Percentiles rank a stretch among this genome's conserved stretches.
Conservation (phyloP, 1,140 invertebrate species). For the Scaptomyza hsui region DNA sequence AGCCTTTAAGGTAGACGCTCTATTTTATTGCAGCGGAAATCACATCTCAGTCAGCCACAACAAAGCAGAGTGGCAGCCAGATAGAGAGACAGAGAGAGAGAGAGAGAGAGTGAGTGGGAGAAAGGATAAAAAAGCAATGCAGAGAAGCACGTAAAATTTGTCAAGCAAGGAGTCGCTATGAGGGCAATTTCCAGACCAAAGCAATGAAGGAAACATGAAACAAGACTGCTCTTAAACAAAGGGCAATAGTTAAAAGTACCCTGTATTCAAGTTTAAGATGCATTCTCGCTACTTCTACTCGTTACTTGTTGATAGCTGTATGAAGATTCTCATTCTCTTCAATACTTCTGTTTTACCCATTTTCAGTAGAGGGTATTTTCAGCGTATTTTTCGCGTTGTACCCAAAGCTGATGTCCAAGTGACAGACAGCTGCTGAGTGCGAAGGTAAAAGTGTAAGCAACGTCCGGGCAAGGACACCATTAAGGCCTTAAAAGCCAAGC, state of each 20-base stretch:
- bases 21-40: conserved; percentile 77
- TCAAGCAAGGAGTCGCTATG: conserved; percentile 43
- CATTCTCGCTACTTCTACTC: too few relatives aligned
- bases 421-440: conserved; percentile 20
- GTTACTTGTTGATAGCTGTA: too few relatives aligned
- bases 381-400: conserved; percentile 57
- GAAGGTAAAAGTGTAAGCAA: conserved; percentile 32
- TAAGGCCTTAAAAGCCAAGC: conserved; percentile 10
- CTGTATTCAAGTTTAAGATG: too few relatives aligned
- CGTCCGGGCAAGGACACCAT: conserved; percentile 10
- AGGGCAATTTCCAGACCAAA: conserved; percentile 54
- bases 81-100: background rate
- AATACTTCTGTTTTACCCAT: too few relatives aligned
- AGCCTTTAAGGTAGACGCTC: conserved; percentile 78
- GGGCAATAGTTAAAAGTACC: too few relatives aligned
- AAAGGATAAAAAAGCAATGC: conserved; percentile 45
- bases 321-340: too few relatives aligned
- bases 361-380: background rate
- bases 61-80: conserved; percentile 30
- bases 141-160: conserved; percentile 74
- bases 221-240: background rate
- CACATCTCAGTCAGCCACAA: conserved; percentile 54
- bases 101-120: background rate
- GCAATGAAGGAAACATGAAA: conserved; percentile 7
- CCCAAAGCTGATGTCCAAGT: conserved; percentile 61